phyloP scores from a whole-genome alignment of 2,888 invertebrate genomes.

The Syritta pipiens region DNA sequence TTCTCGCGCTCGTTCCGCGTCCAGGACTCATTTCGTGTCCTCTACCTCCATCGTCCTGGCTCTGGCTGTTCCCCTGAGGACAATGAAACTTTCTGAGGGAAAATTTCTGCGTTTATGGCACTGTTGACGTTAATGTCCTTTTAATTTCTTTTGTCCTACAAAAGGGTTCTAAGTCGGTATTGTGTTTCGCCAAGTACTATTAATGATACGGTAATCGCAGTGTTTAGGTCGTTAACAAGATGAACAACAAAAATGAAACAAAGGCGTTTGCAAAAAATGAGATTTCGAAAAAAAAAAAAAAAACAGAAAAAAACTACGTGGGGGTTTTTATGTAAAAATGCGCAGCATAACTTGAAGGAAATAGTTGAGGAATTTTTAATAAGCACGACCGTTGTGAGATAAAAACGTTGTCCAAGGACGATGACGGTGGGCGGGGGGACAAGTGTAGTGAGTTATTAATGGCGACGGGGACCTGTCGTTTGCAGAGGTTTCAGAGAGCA shows the following conservation, averaged over 20 bases:
- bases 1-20: too few species aligned
- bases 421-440: too few species aligned
- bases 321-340: background rate
- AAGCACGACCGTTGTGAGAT: too few species aligned
- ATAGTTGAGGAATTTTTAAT: too few species aligned
- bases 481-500: too few species aligned
- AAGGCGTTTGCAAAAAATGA: background rate
- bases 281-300: background rate
- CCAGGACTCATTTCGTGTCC: too few species aligned
- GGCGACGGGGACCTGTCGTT: too few species aligned
- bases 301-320: background rate
- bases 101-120: slow-evolving; percentile 54
- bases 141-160: slow-evolving; percentile 62
- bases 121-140: slow-evolving; percentile 66
- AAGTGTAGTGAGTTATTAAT: too few species aligned
- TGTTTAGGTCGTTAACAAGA: slow-evolving; percentile 59
- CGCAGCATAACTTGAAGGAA: too few species aligned
- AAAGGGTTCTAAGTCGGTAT: slow-evolving; percentile 48
- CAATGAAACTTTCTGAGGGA: slow-evolving; percentile 45
- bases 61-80: slow-evolving; percentile 21
- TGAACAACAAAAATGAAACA: slow-evolving; percentile 21
- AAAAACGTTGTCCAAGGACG: too few species aligned
- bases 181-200: slow-evolving; percentile 58
- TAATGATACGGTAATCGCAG: slow-evolving; percentile 64
- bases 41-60: slow-evolving; percentile 2